These are phyloP conservation scores for Hippocampus barbouri DNA, from an alignment of 2,113 vertebrate genomes.

Conservation along the genomic window DNA sequence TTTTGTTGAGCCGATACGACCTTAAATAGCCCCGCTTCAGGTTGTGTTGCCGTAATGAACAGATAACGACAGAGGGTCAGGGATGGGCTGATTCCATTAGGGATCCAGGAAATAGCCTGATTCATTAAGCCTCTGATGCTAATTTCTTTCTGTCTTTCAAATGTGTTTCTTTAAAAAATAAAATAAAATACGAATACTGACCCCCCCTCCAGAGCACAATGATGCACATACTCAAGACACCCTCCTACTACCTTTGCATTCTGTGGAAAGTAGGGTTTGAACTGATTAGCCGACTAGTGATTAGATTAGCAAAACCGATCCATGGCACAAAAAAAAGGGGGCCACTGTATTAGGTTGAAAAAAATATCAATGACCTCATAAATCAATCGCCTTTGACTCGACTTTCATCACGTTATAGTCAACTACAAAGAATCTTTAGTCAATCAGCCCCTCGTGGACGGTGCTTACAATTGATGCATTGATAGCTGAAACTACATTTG, in stretches of 20 bases:
- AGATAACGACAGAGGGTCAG: conserved; percentile 24
- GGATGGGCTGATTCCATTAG: conserved; percentile 1
- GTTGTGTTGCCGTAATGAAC: conserved; percentile 51
- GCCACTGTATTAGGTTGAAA: no score
- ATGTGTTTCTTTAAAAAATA: no score
- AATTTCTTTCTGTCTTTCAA: not conserved
- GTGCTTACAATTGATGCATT: no score
- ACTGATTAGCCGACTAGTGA: not conserved
- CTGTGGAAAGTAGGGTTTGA: not conserved
- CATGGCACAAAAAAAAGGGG: no score
- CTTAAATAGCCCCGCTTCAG: conserved; percentile 45
- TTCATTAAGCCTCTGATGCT: not conserved
- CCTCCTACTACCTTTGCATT: not conserved
- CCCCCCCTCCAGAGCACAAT: not conserved
- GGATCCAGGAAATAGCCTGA: not conserved
- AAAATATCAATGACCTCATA: no score
- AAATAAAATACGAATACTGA: no score
- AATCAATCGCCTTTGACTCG: no score
- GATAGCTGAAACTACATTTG: no score
- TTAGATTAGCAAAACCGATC: not conserved
- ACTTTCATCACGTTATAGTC: no score
- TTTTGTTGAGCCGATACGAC: conserved; percentile 60
- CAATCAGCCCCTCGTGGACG: no score
- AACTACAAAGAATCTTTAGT: no score
- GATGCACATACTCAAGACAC: not conserved